Evolutionary conservation across 2,113 vertebrate genomes (phyloP).

Genomic region (Tiliqua scincoides): DNA sequence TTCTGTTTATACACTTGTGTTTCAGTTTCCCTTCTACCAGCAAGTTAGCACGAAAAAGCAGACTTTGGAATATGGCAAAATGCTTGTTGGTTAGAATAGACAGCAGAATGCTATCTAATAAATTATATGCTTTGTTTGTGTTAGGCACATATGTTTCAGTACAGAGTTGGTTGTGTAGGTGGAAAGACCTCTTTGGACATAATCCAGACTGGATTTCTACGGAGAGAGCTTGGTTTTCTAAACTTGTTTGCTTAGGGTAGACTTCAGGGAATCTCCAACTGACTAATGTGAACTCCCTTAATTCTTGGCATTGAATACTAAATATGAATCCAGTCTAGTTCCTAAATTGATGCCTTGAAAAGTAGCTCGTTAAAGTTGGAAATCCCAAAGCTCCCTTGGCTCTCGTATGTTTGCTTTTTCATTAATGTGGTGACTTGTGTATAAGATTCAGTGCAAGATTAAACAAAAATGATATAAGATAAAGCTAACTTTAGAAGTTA

Average conservation of each 20-base stretch:
- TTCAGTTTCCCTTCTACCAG: slow-evolving; percentile 24
- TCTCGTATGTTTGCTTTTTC: neutral
- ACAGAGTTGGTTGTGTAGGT: neutral
- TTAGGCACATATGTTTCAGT: neutral
- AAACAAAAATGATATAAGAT: neutral
- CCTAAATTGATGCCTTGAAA: neutral
- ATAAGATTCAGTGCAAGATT: neutral
- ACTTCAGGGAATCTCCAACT: neutral
- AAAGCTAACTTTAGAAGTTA: neutral
- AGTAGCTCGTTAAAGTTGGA: neutral
- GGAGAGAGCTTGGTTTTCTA: neutral
- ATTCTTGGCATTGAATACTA: neutral
- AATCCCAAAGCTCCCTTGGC: neutral
- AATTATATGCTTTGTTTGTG: neutral
- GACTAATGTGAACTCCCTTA: neutral
- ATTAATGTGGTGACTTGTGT: neutral
- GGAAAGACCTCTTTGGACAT: neutral
- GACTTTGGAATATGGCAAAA: neutral
- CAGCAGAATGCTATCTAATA: neutral
- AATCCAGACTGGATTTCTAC: slow-evolving; percentile 1
- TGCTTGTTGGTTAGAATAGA: neutral
- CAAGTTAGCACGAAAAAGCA: slow-evolving; percentile 18
- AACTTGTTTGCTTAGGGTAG: neutral
- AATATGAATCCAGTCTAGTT: neutral
- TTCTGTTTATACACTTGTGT: slow-evolving; percentile 14